Base-by-base conservation (phyloP, 2,797 vertebrate genomes). In the Podarcis lilfordi region DNA sequence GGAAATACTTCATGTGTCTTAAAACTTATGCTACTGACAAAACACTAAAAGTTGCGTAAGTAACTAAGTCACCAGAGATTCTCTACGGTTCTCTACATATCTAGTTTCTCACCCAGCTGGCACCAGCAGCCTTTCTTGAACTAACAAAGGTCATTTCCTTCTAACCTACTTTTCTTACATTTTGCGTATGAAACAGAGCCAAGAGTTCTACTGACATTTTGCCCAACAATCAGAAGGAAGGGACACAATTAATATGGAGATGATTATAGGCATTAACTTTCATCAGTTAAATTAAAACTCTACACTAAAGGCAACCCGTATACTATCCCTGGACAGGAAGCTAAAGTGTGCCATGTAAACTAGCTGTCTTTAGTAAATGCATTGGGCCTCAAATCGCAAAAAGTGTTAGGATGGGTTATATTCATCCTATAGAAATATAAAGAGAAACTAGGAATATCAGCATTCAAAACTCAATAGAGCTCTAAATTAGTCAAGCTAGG, bases 1-100 rank as follows among this genome's bases (percentile, higher is more conserved):
- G 92, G 88, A 95, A 55, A 94, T 95, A 95, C 93, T 96, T 94
- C 93, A 92, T 91, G 89, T 92, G 91, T 93, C 93, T 94, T 94
- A 93, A 95, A 94, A 94, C 93, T 93, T 92, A 92, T 86, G 87
- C 88, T 79, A 92, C 89, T 77, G 89, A 88, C 11, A 94, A 96
- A 93, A 94, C 93, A 91, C 93, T 81, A 64, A 89, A 94, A 94
- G 91, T 86, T 94, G 91, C 72, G 1, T 93, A 95, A 94, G 94
- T 85, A 95, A 94, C 93, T 93, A 93, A 95, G 94, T 92, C 89
- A 89, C 88, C 90, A 89, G 89, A 95, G 94, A 95, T 92, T 92
- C 94, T 90, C 95, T 92, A 93, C 94, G 93, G 50, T 81, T 87
- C 75, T 75, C 35, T 17, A 37, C 10, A 32, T 61, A 74, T 75